Evolutionary conservation across 2,888 invertebrate species (phyloP).

Genomic region (Thalpophila matura): DNA sequence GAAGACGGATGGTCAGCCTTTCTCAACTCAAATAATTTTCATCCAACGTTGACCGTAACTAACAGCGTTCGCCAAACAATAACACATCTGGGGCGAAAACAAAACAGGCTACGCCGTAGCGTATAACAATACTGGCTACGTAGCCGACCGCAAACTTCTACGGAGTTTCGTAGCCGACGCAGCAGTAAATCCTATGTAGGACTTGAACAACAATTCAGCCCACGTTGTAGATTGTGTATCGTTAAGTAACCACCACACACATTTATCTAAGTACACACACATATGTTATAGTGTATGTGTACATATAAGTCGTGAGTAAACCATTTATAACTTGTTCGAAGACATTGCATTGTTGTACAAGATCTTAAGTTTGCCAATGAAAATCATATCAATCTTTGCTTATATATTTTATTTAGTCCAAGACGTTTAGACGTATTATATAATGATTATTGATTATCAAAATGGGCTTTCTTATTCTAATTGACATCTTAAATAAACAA

Average conservation of each 20-base stretch:
- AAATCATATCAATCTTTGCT: constrained; percentile 35
- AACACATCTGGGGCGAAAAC: constrained; percentile 58
- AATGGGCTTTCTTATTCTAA: not conserved
- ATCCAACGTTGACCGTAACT: constrained; percentile 41
- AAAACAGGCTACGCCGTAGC: constrained; percentile 61
- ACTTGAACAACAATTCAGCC: constrained; percentile 69
- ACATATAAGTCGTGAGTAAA: constrained; percentile 47
- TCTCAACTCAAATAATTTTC: constrained; percentile 39
- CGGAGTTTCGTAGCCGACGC: constrained; percentile 74
- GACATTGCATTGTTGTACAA: constrained; percentile 41
- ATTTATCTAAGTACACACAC: constrained; percentile 56
- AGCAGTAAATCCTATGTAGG: constrained; percentile 71
- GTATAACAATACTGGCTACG: constrained; percentile 65
- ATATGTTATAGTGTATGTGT: constrained; percentile 24
- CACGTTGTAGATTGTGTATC: constrained; percentile 69
- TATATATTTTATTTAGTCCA: too few relatives aligned
- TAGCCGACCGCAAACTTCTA: constrained; percentile 69
- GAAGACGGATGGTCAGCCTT: constrained; percentile 13
- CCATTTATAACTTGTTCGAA: constrained; percentile 54
- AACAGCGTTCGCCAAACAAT: constrained; percentile 46
- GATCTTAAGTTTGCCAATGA: constrained; percentile 26
- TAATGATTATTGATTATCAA: too few relatives aligned
- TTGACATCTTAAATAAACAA: too few relatives aligned
- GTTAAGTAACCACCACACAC: constrained; percentile 67
- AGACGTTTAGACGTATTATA: too few relatives aligned